Evolutionary conservation across 2,888 invertebrate species (phyloP).

Genomic region (Cryptocephalus primarius): DNA sequence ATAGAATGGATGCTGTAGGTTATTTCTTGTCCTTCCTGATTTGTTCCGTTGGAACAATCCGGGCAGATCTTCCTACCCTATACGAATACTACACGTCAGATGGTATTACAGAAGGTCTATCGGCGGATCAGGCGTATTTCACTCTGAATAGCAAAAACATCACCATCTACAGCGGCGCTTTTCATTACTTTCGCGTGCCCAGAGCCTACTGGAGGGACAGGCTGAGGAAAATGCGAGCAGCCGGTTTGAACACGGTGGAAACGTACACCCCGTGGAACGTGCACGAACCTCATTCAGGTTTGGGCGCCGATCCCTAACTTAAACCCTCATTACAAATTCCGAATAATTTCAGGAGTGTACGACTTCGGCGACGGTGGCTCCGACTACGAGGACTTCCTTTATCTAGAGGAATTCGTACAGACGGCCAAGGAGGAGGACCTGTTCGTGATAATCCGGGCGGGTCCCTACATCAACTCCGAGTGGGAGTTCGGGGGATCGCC

Average conservation of each 20-base stretch:
- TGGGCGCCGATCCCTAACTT: no score
- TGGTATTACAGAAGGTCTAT: conserved; percentile 27
- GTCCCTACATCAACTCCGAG: conserved; percentile 89
- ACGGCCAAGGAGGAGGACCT: conserved; percentile 68
- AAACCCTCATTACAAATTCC: no score
- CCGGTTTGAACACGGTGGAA: conserved; percentile 77
- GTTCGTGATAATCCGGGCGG: conserved; percentile 69
- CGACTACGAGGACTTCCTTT: conserved; percentile 42
- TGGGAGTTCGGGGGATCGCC: conserved; percentile 50
- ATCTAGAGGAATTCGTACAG: conserved; percentile 54
- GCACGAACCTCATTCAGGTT: conserved; percentile 59
- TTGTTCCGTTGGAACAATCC: no score
- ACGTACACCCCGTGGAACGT: conserved; percentile 82
- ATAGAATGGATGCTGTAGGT: no score
- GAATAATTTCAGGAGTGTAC: conserved; percentile 19
- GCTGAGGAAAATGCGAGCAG: conserved; percentile 62
- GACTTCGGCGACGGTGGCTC: conserved; percentile 45
- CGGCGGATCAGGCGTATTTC: conserved; percentile 28
- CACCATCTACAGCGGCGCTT: conserved; percentile 42
- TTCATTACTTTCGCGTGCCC: conserved; percentile 81
- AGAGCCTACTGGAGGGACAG: conserved; percentile 70
- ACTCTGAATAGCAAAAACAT: conserved; percentile 36
- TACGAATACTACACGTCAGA: conserved; percentile 38
- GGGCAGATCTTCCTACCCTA: conserved; percentile 6
- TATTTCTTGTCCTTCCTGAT: no score